Evolutionary conservation across 2,888 invertebrate genomes (phyloP).

Genomic region (Rhopalosiphum nymphaeae): DNA sequence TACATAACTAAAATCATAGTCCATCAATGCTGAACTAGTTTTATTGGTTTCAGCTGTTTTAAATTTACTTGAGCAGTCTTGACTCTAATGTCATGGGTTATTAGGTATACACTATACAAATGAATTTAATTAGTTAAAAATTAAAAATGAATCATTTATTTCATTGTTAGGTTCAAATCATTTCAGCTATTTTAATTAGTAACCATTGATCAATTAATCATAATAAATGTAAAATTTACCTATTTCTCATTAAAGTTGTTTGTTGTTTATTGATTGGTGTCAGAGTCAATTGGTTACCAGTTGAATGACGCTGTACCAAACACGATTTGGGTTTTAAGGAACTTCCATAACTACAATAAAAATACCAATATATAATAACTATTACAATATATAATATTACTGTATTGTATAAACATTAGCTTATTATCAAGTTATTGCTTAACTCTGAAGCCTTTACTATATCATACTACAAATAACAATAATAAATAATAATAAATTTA

Average conservation of each 20-base stretch:
- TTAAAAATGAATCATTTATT: neutral
- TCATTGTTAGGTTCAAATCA: neutral
- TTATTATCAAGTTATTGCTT: neutral
- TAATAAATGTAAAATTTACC: constrained; percentile 68
- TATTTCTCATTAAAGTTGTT: constrained; percentile 70
- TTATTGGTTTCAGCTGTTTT: neutral
- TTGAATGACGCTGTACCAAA: constrained; percentile 74
- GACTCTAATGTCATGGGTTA: neutral
- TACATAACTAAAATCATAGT: neutral
- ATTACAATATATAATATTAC: neutral
- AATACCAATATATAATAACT: neutral
- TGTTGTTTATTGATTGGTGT: constrained; percentile 60
- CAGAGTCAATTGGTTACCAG: constrained; percentile 69
- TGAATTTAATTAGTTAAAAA: neutral
- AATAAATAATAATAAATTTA: constrained; percentile 46
- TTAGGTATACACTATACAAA: neutral
- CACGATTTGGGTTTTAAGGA: constrained; percentile 77
- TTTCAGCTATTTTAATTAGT: neutral
- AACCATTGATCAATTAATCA: neutral
- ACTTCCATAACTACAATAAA: constrained; percentile 75
- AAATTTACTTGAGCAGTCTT: neutral
- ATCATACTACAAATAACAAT: constrained; percentile 21
- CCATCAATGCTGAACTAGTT: neutral
- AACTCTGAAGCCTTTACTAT: neutral
- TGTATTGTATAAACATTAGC: neutral